These are phyloP conservation scores for Ectropis grisescens DNA, from an alignment of 1,140 invertebrate genomes.

Conservation along the genomic window DNA sequence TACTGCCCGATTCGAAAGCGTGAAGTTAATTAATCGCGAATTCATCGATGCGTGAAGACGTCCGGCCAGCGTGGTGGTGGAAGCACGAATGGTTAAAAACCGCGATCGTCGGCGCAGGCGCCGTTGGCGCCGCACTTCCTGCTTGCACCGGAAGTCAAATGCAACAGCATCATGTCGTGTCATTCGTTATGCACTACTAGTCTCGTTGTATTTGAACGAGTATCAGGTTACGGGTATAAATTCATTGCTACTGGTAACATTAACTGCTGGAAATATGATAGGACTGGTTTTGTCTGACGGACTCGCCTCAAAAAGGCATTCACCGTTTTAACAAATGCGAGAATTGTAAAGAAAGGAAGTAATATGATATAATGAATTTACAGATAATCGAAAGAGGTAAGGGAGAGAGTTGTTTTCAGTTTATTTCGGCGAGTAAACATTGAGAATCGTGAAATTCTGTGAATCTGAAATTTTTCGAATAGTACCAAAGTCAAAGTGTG, in stretches of 20 bases:
- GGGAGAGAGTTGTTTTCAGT: no score
- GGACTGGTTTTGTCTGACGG: no score
- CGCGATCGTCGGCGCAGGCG: conserved; percentile 25
- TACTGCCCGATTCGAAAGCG: conserved; percentile 1
- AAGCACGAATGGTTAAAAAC: conserved; percentile 27
- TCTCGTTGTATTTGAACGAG: conserved; percentile 14
- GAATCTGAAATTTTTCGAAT: no score
- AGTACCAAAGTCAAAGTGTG: no score
- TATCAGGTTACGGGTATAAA: conserved; percentile 23
- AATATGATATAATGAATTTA: no score
- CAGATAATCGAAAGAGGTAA: no score
- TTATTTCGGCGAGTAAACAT: no score
- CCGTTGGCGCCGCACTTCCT: conserved; percentile 49
- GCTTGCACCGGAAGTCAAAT: conserved; percentile 39
- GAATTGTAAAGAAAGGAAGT: no score
- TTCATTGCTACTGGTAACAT: conserved; percentile 11
- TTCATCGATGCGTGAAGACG: conserved; percentile 37
- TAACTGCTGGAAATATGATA: conserved; percentile 1
- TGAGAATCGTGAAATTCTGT: no score
- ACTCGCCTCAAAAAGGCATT: no score
- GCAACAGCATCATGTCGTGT: conserved; percentile 43
- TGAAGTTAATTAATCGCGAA: conserved; percentile 25
- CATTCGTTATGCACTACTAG: conserved; percentile 36
- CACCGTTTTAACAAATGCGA: no score
- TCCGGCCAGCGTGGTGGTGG: conserved; percentile 28